Evolutionary conservation across 1,140 invertebrate species (phyloP).

Genomic region (Drosophila lowei): DNA sequence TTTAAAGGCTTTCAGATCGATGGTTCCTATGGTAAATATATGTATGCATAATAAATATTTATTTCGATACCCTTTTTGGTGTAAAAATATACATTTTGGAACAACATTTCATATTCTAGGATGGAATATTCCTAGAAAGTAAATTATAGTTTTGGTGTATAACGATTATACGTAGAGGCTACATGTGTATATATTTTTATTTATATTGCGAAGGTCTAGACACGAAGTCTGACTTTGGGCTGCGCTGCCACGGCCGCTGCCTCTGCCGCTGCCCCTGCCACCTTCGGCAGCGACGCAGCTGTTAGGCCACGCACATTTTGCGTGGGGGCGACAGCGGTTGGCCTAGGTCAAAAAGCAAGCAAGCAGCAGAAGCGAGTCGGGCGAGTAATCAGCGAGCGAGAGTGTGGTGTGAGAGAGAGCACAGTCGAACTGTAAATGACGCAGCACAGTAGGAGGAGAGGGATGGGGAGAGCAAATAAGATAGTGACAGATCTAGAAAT

Average conservation of each 20-base stretch:
- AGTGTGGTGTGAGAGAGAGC: constrained; percentile 19
- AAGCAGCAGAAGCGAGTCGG: constrained; percentile 9
- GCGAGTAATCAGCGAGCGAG: constrained; percentile 21
- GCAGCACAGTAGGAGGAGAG: not conserved
- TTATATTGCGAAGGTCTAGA: constrained; percentile 71
- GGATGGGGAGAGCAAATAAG: constrained; percentile 15
- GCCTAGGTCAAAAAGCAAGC: constrained; percentile 72
- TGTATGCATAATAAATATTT: too few species aligned
- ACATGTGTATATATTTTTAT: not conserved
- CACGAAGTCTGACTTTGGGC: constrained; percentile 42
- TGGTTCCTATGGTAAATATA: too few species aligned
- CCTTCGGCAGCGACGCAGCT: constrained; percentile 22
- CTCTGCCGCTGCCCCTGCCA: constrained; percentile 16
- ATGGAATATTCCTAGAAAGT: too few species aligned
- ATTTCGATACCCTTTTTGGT: too few species aligned
- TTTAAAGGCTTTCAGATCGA: too few species aligned
- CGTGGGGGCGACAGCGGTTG: constrained; percentile 52
- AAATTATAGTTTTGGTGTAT: too few species aligned
- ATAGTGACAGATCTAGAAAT: constrained; percentile 32
- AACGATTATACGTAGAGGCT: too few species aligned
- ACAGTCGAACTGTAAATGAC: constrained; percentile 17
- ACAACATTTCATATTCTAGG: too few species aligned
- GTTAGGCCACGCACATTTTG: constrained; percentile 42
- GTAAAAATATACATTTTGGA: too few species aligned
- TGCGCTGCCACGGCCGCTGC: constrained; percentile 18